These are phyloP conservation scores for Pteria penguin DNA, from an alignment of 2,888 invertebrate genomes.

Conservation along the genomic window DNA sequence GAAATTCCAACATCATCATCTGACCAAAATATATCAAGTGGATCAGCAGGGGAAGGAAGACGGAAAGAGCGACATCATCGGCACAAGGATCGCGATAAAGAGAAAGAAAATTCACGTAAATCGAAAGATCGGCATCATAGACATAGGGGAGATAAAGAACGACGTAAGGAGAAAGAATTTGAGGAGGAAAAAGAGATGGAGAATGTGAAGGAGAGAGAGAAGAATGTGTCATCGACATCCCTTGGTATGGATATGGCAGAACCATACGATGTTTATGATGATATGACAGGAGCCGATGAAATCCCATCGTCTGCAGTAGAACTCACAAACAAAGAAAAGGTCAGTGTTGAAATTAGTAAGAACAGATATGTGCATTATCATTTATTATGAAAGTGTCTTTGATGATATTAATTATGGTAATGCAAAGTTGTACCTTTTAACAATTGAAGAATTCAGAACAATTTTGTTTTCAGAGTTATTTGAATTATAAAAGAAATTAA, in stretches of 20 bases:
- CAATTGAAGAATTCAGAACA: no score
- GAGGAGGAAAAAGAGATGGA: slow-evolving; percentile 2
- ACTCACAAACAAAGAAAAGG: slow-evolving; percentile 77
- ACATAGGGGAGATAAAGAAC: neutral
- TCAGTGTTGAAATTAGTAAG: no score
- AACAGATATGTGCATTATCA: no score
- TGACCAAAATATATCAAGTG: slow-evolving; percentile 2
- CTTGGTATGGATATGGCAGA: slow-evolving; percentile 7
- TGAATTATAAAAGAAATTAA: no score
- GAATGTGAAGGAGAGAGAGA: neutral
- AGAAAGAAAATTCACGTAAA: slow-evolving; percentile 23
- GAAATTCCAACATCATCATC: slow-evolving; percentile 62
- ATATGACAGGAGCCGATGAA: slow-evolving; percentile 58
- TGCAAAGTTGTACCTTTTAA: no score
- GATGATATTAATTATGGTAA: no score
- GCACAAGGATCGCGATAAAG: neutral
- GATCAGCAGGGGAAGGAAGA: neutral
- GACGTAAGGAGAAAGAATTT: neutral
- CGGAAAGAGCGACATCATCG: slow-evolving; percentile 4
- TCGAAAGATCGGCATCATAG: slow-evolving; percentile 12
- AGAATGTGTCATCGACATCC: neutral
- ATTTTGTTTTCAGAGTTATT: no score
- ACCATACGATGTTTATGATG: slow-evolving; percentile 34
- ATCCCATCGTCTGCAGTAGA: slow-evolving; percentile 76
- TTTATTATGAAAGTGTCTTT: no score